Evolutionary conservation across 1,140 invertebrate genomes (phyloP), one percentile per base, ranked within the genome.

Genomic region (Bursaphelenchus mucronatus): DNA sequence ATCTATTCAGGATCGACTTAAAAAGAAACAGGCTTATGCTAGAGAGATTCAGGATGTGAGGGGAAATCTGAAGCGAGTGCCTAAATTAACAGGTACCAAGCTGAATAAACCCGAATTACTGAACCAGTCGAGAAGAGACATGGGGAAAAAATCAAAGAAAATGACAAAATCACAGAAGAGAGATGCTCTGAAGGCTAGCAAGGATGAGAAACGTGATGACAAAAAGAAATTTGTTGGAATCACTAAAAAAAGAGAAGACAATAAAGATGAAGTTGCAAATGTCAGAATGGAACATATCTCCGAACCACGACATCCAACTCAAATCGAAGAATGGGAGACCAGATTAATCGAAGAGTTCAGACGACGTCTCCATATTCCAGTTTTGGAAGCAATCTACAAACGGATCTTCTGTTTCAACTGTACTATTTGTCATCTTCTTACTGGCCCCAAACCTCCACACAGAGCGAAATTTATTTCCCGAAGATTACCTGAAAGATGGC

Each of bases 61-160:
- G 43, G 67, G 63, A 13, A 68, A 61, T 44, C 63, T 67, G 41
- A 52, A 50, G 13, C 9, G 65, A 69, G 46, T 69, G 44, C 30
- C 51, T n/a, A 39, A 44, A 45, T n/a, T 39, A 4, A 13, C 17
- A 13, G 6, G 40, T 4, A 39, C 21, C 11, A 40, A 11, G 41
- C 11, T 13, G 19, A 30, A 39, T 15, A n/a, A 39, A 59, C 11
- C 15, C 15, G 57, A 59, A 9, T 30, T 30, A 30, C 30, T 30
- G 1, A 30, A 30, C 30, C 30, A 30, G 30, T 30, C 30, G 5
- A 30, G 30, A 30, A 30, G 30, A 30, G 30, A 30, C 30, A 30
- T 30, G 5, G 30, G 30, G 30, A 30, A 30, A 30, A 30, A 30
- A 30, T 30, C 30, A 30, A 30, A 30, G 30, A 30, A 30, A 30